Percentiles rank a stretch among this genome's conserved stretches.
phyloP scores from a whole-genome alignment of 23 tunicate species.

The Diplosoma virens region DNA sequence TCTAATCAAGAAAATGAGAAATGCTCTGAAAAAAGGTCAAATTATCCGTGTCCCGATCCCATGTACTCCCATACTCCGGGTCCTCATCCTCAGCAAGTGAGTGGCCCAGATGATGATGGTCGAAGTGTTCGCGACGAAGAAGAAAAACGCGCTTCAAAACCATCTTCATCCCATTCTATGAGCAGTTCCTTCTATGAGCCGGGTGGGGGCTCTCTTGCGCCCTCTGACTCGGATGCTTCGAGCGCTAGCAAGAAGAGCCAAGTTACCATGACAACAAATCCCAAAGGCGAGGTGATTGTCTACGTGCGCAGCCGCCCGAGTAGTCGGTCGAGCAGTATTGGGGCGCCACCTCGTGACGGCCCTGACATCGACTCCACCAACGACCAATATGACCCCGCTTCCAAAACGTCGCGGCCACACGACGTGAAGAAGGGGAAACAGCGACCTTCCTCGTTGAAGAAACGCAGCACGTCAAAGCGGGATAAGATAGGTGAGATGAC shows the following conservation, averaged over 20 bases:
- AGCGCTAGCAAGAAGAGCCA: slow-evolving; percentile 32
- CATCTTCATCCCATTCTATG: background rate
- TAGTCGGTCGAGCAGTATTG: slow-evolving; percentile 63
- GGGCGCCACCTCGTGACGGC: slow-evolving; percentile 42
- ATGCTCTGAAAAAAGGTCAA: background rate
- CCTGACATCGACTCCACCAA: background rate
- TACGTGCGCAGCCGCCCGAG: slow-evolving; percentile 70
- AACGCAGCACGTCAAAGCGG: too few relatives aligned
- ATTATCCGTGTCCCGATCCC: too few relatives aligned
- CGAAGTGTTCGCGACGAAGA: background rate
- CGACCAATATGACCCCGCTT: background rate
- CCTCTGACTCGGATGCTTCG: slow-evolving; percentile 57
- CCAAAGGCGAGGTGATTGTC: slow-evolving; percentile 55
- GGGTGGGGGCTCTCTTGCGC: slow-evolving; percentile 19
- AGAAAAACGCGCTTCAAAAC: background rate
- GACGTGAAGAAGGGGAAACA: background rate
- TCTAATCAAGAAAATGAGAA: background rate
- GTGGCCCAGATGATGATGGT: background rate
- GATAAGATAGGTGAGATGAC: too few relatives aligned
- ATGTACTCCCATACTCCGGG: too few relatives aligned
- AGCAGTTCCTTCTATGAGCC: slow-evolving; percentile 5
- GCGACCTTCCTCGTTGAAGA: too few relatives aligned
- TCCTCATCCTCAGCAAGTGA: background rate
- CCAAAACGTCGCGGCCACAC: background rate
- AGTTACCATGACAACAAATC: slow-evolving; percentile 27